Conservation (phyloP, 1,140 invertebrate species). For the Scylla paramamosain region DNA sequence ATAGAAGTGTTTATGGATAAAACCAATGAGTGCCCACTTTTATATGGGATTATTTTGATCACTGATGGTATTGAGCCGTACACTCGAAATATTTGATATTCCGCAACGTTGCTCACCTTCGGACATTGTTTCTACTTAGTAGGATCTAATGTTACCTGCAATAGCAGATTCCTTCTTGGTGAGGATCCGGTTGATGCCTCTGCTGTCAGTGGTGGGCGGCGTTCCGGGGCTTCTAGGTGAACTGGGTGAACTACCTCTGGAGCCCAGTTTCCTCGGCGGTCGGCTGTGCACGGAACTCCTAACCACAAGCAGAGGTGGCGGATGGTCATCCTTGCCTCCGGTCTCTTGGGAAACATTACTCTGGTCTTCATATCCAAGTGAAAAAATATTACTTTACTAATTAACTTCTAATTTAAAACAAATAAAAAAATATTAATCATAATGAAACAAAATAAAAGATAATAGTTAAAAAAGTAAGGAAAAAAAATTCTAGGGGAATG, state of each 20-base stretch:
- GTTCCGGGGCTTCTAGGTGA: neutral
- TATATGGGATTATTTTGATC: too few species aligned
- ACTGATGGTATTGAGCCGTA: too few species aligned
- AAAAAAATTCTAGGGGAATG: neutral
- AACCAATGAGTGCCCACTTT: too few species aligned
- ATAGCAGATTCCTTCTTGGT: constrained; percentile 37
- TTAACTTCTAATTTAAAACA: neutral
- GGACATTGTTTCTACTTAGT: too few species aligned
- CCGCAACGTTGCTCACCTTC: too few species aligned
- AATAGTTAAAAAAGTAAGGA: neutral
- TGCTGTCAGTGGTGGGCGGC: constrained; percentile 6
- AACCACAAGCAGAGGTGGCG: constrained; percentile 45
- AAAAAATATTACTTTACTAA: too few species aligned
- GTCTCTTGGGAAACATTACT: neutral
- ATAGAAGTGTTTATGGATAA: too few species aligned
- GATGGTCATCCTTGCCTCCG: neutral
- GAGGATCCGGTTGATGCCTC: constrained; percentile 45
- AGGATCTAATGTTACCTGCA: neutral
- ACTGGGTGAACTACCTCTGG: neutral
- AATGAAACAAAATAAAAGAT: neutral
- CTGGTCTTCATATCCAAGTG: neutral
- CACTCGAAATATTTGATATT: too few species aligned
- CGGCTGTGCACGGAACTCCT: constrained; percentile 35
- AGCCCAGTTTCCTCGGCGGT: neutral
- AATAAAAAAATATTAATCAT: neutral